A percentile compares a stretch with the other conserved stretches of the same genome.
phyloP scores from a whole-genome alignment of 2,797 vertebrate genomes.

The Sebastolobus altivelis region DNA sequence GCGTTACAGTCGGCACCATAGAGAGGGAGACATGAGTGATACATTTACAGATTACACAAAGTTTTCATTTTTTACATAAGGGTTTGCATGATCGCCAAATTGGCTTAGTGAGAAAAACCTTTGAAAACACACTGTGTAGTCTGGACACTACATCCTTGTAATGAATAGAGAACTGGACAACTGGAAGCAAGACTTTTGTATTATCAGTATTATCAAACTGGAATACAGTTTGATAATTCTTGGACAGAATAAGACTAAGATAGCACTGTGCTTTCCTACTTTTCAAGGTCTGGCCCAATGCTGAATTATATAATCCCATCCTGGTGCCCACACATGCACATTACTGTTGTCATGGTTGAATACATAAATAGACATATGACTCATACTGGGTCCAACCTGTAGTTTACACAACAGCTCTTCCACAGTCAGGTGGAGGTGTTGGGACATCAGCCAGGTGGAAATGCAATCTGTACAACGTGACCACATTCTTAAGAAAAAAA shows the following conservation, averaged over 20 bases:
- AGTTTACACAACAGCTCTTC: slow-evolving; percentile 17
- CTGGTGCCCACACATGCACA: not conserved
- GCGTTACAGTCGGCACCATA: not conserved
- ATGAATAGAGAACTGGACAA: not conserved
- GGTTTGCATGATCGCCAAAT: not conserved
- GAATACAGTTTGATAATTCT: not conserved
- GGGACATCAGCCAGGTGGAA: not conserved
- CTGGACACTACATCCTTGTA: not conserved
- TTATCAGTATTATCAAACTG: not conserved
- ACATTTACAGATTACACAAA: not conserved
- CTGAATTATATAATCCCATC: not conserved
- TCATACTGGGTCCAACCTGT: slow-evolving; percentile 23
- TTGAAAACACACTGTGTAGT: not conserved
- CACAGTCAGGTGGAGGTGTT: slow-evolving; percentile 2
- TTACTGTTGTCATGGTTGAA: slow-evolving; percentile 19
- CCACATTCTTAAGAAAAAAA: too few species aligned
- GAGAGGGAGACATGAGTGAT: not conserved
- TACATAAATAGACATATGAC: slow-evolving; percentile 42
- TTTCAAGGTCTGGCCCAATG: not conserved
- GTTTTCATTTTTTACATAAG: not conserved
- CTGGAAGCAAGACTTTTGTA: not conserved
- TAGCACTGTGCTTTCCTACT: not conserved
- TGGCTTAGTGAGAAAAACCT: not conserved
- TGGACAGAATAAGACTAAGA: not conserved
- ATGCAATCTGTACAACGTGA: not conserved